Conservation (phyloP, 2,888 invertebrate genomes). For the Microdon myrmicae region DNA sequence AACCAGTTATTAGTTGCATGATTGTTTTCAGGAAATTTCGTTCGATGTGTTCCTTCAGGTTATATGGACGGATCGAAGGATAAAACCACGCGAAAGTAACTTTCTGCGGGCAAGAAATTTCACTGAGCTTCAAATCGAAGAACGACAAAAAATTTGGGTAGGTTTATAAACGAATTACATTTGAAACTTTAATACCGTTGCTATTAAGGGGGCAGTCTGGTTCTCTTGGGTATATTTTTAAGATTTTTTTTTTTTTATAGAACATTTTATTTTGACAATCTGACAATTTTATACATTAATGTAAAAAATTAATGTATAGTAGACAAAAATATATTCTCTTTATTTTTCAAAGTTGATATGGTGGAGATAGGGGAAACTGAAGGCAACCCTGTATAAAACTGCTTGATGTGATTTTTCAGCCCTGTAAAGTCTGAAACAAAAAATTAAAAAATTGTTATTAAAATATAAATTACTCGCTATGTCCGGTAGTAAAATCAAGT, state of each 20-base stretch:
- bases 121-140: conserved; percentile 56
- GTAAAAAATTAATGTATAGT: too few species aligned
- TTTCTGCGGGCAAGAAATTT: conserved; percentile 42
- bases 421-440: too few species aligned
- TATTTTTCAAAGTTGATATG: too few species aligned
- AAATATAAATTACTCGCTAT: too few species aligned
- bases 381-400: too few species aligned
- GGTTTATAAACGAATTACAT: not conserved
- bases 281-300: not conserved
- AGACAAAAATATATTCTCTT: too few species aligned
- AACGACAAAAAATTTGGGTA: conserved; percentile 57
- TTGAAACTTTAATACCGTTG: not conserved
- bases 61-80: conserved; percentile 72
- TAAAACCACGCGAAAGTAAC: conserved; percentile 58
- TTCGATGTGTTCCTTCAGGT: conserved; percentile 74
- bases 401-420: too few species aligned
- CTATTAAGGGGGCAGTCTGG: not conserved
- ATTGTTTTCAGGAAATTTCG: conserved; percentile 71
- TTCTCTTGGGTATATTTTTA: not conserved
- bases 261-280: too few species aligned
- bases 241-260: too few species aligned
- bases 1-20: conserved; percentile 39
- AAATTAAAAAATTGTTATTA: too few species aligned
- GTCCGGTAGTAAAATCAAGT: too few species aligned
- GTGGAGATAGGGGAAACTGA: too few species aligned